Evolutionary conservation across 2,113 vertebrate species (phyloP).

Genomic region (Hyla sarda): DNA sequence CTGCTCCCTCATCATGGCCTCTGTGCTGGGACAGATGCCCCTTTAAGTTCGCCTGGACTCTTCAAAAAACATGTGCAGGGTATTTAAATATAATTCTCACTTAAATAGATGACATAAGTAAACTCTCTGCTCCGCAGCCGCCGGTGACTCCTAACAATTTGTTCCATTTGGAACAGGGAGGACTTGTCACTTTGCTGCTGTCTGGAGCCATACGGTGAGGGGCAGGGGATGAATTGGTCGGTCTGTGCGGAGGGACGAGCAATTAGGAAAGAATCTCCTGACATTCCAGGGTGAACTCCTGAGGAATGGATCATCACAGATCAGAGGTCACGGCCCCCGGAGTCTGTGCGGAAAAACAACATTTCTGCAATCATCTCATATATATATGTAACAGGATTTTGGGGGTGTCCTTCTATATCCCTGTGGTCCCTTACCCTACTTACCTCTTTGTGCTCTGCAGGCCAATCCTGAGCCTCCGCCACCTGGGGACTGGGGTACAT

Average conservation of each 20-base stretch:
- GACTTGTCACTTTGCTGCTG: conserved; percentile 30
- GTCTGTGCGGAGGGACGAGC: conserved; percentile 29
- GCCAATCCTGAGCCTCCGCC: no score
- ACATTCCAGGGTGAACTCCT: conserved; percentile 26
- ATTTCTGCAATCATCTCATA: no score
- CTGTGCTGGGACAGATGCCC: background rate
- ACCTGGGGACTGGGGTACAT: no score
- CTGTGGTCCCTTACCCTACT: no score
- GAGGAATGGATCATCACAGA: conserved; percentile 36
- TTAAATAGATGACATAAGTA: conserved; percentile 18
- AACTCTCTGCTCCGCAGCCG: background rate
- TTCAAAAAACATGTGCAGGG: background rate
- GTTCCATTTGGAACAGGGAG: conserved; percentile 14
- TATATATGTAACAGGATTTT: no score
- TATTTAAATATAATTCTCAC: conserved; percentile 5
- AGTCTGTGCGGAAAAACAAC: background rate
- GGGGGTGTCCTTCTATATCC: no score
- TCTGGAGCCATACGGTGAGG: conserved; percentile 28
- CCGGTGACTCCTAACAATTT: background rate
- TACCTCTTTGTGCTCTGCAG: no score
- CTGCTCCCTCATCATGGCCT: background rate
- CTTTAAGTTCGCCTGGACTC: background rate
- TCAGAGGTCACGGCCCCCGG: conserved; percentile 22
- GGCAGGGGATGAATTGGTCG: conserved; percentile 26
- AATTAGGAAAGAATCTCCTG: conserved; percentile 54